Evolutionary conservation across 2,888 invertebrate species (phyloP), one percentile per base, ranked within the genome.

Genomic region (Trisateles emortualis): DNA sequence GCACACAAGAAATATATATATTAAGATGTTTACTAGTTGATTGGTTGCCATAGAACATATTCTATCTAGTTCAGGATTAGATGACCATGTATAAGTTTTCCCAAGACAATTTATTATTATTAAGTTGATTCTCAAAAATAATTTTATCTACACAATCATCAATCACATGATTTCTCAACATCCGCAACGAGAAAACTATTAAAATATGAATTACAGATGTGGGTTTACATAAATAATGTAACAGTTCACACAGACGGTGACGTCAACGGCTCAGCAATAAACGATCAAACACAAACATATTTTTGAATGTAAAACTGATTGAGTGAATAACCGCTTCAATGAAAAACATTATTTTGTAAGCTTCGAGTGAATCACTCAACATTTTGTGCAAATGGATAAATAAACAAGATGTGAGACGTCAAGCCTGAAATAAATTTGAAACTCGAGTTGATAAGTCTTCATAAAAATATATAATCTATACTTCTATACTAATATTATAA

Each of bases 211-310:
- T 45, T 33, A 46, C 46, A 14, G 47, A 47, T 55, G 57, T 61
- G 52, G 51, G 59, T 39, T 26, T 35, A 47, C 38, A 52, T 51
- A 56, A 33, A 52, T 50, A 50, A 35, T 16, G 40, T 39, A 17
- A 58, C 40, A 54, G 32, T 45, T 43, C 51, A 64, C 52, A 38
- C 55, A 16, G 9, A 32, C 14, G 22, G 40, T 71, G 70, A 71
- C 70, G 70, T 72, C 72, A 70, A 59, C 42, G 26, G 24, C 38
- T 36, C 36, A 24, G 47, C 58, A 59, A 54, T 69, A 67, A 64
- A 73, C 19, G n/a, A n/a, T n/a, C n/a, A 58, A 35, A 36, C 56
- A 35, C 36, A 39, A 42, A 54, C 62, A 67, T 51, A 51, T 62
- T 45, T 55, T 46, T 30, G 33, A 29, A 48, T 45, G 42, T 65